phyloP scores from a whole-genome alignment of 2,113 vertebrate genomes.

The Crotophaga sulcirostris region DNA sequence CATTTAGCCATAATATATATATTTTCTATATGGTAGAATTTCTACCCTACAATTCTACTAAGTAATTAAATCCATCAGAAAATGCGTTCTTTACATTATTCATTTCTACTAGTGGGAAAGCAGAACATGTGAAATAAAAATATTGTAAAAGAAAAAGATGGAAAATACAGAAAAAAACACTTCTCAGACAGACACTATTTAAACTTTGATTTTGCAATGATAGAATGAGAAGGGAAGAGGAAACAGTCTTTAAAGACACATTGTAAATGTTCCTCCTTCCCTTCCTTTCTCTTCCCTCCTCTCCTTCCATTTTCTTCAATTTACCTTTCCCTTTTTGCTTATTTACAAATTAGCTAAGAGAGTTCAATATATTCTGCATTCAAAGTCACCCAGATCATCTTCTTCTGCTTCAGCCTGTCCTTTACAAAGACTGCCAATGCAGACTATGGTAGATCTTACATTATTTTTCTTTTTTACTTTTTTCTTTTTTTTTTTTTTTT shows the following conservation, averaged over 20 bases:
- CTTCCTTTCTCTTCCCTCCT: not conserved
- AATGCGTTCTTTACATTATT: not conserved
- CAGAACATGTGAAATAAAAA: not conserved
- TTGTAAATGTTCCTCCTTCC: not conserved
- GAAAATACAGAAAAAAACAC: not conserved
- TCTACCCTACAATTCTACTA: not conserved
- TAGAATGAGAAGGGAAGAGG: not conserved
- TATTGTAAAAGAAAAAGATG: too few relatives aligned
- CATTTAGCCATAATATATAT: not conserved
- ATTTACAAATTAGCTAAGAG: not conserved
- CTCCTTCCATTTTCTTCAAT: not conserved
- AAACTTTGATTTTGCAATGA: not conserved
- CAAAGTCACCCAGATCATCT: not conserved
- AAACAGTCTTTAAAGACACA: not conserved
- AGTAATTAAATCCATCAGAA: not conserved
- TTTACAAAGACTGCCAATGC: not conserved
- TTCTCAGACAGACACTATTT: not conserved
- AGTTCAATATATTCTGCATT: not conserved
- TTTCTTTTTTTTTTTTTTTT: not conserved
- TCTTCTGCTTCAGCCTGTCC: not conserved
- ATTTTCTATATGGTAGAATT: not conserved
- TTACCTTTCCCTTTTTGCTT: not conserved
- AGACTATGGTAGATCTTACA: not conserved
- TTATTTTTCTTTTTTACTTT: not conserved
- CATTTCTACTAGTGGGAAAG: not conserved